Base-by-base conservation (phyloP, 2,797 vertebrate species). In the Phrynocephalus forsythii region DNA sequence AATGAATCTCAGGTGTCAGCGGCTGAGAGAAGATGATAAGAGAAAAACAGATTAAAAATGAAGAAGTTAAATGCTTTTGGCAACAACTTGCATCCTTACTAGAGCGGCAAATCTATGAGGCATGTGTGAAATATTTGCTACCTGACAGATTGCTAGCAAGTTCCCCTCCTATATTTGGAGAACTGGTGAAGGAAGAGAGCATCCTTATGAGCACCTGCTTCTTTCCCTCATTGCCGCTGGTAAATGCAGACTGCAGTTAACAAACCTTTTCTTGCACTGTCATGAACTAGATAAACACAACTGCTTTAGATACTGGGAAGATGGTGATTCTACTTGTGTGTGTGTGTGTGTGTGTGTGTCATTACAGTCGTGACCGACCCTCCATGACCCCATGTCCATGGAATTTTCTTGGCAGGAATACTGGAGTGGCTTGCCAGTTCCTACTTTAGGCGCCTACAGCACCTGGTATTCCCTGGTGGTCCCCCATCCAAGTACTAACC, bases 1-100 rank as follows among this genome's bases (percentile, higher is more conserved):
- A 99, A 96, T 99, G 98, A 94, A 99, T 95, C 92, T 99, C 99
- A 94, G 98, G 97, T 38, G 98, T 98, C 95, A 99, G 96, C 13
- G 98, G 97, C 99, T 99, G 96, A 94, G 95, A 95, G 93, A 76
- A 89, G 86, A 92, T 92, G 86, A 78, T 84, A 85, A 91, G 75
- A 91, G 26, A 18, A n/a, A 75, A n/a, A 26, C 22, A 87, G 28
- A 67, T 75, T 82, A 87, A 75, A 85, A 93, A 95, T 93, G 93
- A 68, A 89, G 87, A 93, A 94, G 85, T 82, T 86, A 86, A 91
- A 78, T 91, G 91, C 92, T 1, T 78, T 28, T 75, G 81, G 66
- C 90, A 78, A 88, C 18, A 88, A 68, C 38, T 90, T 56, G 85
- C 60, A 28, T 89, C 87, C 87, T 83, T 0, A 67, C 28, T 38